Base-by-base conservation (phyloP, 2,797 vertebrate species). In the Semaprochilodus insignis region DNA sequence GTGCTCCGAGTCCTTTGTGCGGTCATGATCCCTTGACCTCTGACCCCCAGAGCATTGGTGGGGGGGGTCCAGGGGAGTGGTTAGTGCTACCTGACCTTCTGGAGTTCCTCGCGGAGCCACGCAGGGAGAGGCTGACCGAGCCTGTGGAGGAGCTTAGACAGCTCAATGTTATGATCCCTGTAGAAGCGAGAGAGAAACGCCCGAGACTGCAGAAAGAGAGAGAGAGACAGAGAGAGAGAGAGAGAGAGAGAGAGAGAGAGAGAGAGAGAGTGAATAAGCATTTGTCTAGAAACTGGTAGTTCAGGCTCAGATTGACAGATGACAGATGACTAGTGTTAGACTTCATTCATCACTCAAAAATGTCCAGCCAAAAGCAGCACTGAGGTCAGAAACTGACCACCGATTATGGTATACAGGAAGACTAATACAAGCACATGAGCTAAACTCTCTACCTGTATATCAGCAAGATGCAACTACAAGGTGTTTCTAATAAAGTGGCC, bases 61-160 rank as follows among this genome's bases (percentile, higher is more conserved):
- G 40, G 40, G 25, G 66, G 74, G 85, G 66, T 40, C 36, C 13
- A 6, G 14, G 40, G 71, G 69, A 25, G 70, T 55, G 92, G 86
- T 78, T 89, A 91, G 92, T 91, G 93, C 93, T 95, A 95, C 95
- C 94, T 94, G 92, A 95, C 96, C 94, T 99, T 99, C 93, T 99
- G 98, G 8, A 99, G 95, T 87, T 99, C 98, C 88, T 99, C 97
- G 90, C 98, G 94, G 60, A 99, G 93, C 98, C 98, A 99, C 0
- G 98, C 96, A 11, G 98, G 98, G 82, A 99, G 92, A 0, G 98
- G 97, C 89, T 99, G 97, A 79, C 98, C 97, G 78, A 99, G 88
- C 81, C 95, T 95, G 91, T 99, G 97, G 81, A 99, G 94, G 83
- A 99, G 95, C 94, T 97, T 97, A 44, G 98, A 98, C 85, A 99